Evolutionary conservation across 2,888 invertebrate genomes (phyloP).

Genomic region (Gymnoscelis rufifasciata): DNA sequence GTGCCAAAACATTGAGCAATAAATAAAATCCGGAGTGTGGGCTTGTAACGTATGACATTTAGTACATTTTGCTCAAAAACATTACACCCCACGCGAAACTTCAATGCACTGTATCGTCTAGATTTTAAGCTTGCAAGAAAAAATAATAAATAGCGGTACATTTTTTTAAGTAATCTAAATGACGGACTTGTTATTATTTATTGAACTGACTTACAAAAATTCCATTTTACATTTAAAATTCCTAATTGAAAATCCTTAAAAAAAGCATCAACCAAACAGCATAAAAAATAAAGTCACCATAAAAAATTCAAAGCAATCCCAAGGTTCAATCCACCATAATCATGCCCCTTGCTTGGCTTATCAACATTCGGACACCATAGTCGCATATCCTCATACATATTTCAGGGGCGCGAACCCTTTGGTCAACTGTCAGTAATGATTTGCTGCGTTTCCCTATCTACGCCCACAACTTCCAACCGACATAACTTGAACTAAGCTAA

Average conservation of each 20-base stretch:
- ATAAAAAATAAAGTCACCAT: slow-evolving; percentile 19
- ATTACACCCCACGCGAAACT: too few relatives aligned
- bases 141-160: too few relatives aligned
- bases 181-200: too few relatives aligned
- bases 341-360: slow-evolving; percentile 67
- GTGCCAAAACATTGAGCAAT: too few relatives aligned
- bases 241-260: background rate
- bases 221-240: too few relatives aligned
- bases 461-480: slow-evolving; percentile 56
- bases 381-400: slow-evolving; percentile 76
- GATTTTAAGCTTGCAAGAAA: too few relatives aligned
- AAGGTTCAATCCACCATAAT: slow-evolving; percentile 59
- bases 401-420: slow-evolving; percentile 71
- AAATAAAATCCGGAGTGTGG: too few relatives aligned
- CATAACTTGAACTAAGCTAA: slow-evolving; percentile 35
- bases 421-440: slow-evolving; percentile 80
- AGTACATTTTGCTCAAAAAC: too few relatives aligned
- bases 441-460: slow-evolving; percentile 68
- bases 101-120: too few relatives aligned
- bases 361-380: slow-evolving; percentile 79
- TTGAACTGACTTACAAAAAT: too few relatives aligned
- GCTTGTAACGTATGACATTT: too few relatives aligned
- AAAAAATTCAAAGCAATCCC: slow-evolving; percentile 30
- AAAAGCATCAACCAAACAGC: background rate
- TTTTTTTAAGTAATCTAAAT: too few relatives aligned